Evolutionary conservation across 2,888 invertebrate genomes (phyloP).

Genomic region (Melolontha melolontha): DNA sequence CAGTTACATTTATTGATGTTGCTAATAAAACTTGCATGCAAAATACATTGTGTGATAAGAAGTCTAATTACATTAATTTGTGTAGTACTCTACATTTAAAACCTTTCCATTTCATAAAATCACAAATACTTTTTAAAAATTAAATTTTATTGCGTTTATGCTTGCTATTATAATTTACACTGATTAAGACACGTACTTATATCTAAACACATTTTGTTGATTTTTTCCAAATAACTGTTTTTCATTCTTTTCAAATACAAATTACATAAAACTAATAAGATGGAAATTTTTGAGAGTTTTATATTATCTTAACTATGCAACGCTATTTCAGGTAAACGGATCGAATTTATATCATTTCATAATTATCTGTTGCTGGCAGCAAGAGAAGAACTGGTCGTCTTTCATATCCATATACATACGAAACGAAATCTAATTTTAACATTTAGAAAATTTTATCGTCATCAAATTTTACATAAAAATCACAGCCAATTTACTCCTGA

Average conservation of each 20-base stretch:
- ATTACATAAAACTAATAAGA: constrained; percentile 17
- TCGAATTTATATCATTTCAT: constrained; percentile 33
- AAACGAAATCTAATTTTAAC: constrained; percentile 28
- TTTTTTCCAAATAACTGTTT: too few species aligned
- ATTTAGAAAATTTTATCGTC: constrained; percentile 37
- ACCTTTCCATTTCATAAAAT: too few species aligned
- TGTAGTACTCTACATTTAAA: too few species aligned
- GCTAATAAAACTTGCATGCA: too few species aligned
- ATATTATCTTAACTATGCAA: constrained; percentile 15
- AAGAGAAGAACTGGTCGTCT: constrained; percentile 9
- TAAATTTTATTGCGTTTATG: too few species aligned
- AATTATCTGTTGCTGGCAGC: constrained; percentile 10
- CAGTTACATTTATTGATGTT: too few species aligned
- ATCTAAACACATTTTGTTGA: too few species aligned
- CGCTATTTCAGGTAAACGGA: constrained; percentile 30
- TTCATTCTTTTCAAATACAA: not conserved
- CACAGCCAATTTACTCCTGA: constrained; percentile 41
- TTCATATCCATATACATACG: not conserved
- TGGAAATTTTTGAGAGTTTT: not conserved
- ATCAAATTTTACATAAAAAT: constrained; percentile 36
- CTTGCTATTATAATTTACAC: too few species aligned
- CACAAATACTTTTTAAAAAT: too few species aligned
- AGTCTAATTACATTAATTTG: too few species aligned
- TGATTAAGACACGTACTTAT: too few species aligned
- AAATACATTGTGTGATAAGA: too few species aligned